Conservation (phyloP, 2,113 vertebrate species). For the Holacanthus passer region DNA sequence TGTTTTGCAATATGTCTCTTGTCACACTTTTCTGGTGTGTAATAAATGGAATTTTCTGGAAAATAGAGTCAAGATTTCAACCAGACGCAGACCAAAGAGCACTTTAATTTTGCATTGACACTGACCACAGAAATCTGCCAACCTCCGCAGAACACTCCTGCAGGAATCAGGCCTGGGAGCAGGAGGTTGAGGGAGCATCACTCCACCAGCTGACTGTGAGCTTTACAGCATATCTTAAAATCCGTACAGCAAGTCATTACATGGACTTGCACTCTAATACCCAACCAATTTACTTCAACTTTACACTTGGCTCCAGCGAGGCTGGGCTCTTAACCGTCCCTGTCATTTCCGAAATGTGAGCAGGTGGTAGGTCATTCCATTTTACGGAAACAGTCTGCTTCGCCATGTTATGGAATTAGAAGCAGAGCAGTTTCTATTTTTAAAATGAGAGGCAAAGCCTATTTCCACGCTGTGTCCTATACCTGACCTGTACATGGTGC, state of each 20-base stretch:
- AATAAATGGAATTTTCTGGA: not conserved
- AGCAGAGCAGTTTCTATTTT: conserved; percentile 58
- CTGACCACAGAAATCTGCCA: conserved; percentile 11
- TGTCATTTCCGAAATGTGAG: conserved; percentile 71
- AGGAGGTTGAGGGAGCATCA: conserved; percentile 35
- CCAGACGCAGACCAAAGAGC: not conserved
- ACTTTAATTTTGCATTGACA: not conserved
- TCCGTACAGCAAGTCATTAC: conserved; percentile 70
- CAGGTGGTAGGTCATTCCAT: conserved; percentile 71
- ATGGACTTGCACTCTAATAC: conserved; percentile 71
- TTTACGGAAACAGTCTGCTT: conserved; percentile 61
- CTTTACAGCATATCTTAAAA: conserved; percentile 68
- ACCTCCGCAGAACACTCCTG: conserved; percentile 10
- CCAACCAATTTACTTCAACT: conserved; percentile 71
- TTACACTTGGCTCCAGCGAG: conserved; percentile 39
- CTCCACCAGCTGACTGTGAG: conserved; percentile 40
- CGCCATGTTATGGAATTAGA: conserved; percentile 58
- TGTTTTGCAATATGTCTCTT: not conserved
- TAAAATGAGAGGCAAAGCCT: conserved; percentile 47
- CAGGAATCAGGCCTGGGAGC: conserved; percentile 13
- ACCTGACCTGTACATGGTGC: conserved; percentile 32
- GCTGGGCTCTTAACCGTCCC: conserved; percentile 53
- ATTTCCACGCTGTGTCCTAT: conserved; percentile 30
- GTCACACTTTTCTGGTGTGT: not conserved
- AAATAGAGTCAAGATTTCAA: not conserved